These are phyloP conservation scores for Polyergus mexicanus DNA, from an alignment of 1,140 invertebrate species.

Conservation along the genomic window DNA sequence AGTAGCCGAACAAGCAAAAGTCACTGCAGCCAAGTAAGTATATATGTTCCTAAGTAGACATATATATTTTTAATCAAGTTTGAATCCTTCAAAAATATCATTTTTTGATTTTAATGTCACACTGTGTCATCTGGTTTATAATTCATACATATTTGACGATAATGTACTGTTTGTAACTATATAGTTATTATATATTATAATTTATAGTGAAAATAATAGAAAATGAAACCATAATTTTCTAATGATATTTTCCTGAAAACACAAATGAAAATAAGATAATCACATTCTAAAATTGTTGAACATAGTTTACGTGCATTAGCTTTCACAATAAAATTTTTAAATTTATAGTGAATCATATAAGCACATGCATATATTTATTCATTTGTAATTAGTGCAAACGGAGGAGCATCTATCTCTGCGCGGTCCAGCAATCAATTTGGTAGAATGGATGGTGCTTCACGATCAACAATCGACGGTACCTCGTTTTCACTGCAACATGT, in stretches of 20 bases:
- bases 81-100: not conserved
- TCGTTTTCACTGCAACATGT: slow-evolving; percentile 78
- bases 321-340: slow-evolving; percentile 18
- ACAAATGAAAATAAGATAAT: not conserved
- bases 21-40: slow-evolving; percentile 33
- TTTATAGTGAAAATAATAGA: not conserved
- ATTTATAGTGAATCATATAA: slow-evolving; percentile 16
- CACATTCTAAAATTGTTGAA: not conserved
- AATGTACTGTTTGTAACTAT: not conserved
- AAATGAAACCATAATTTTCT: not conserved
- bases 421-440: slow-evolving; percentile 79
- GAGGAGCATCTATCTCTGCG: slow-evolving; percentile 68
- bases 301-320: not conserved
- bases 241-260: not conserved
- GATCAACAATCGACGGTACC: slow-evolving; percentile 79
- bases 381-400: slow-evolving; percentile 45
- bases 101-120: not conserved
- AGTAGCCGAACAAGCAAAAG: slow-evolving; percentile 81
- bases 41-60: not conserved
- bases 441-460: slow-evolving; percentile 78
- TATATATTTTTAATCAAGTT: not conserved
- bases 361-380: not conserved
- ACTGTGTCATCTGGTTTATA: not conserved
- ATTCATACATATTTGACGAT: not conserved
- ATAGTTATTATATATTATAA: not conserved